Evolutionary conservation across 2,888 invertebrate species (phyloP).

Genomic region (Nymphalis c-album): DNA sequence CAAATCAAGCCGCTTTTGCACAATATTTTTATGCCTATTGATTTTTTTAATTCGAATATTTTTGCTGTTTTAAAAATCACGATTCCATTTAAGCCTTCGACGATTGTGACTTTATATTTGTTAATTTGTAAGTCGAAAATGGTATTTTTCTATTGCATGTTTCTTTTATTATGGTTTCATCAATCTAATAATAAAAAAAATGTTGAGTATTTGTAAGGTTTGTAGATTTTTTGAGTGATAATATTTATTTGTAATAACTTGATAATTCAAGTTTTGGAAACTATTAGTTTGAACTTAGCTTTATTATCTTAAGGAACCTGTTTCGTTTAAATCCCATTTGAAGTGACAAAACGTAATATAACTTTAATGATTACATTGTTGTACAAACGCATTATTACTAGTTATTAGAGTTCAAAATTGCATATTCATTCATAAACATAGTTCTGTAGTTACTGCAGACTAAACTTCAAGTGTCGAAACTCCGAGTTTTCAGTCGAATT

Average conservation of each 20-base stretch:
- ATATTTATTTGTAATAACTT: too few species aligned
- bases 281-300: not conserved
- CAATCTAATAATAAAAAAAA: not conserved
- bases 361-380: conserved; percentile 29
- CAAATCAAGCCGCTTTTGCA: too few species aligned
- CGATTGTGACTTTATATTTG: too few species aligned
- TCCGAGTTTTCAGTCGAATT: conserved; percentile 41
- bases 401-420: conserved; percentile 37
- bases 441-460: conserved; percentile 38
- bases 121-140: not conserved
- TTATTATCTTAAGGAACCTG: conserved; percentile 27
- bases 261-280: not conserved
- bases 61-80: too few species aligned
- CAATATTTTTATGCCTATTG: too few species aligned
- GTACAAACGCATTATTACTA: conserved; percentile 27
- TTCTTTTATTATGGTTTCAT: not conserved
- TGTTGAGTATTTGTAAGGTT: too few species aligned
- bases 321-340: conserved; percentile 15
- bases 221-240: too few species aligned
- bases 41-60: too few species aligned
- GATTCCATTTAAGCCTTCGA: too few species aligned
- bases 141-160: not conserved
- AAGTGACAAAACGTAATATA: conserved; percentile 32
- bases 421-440: conserved; percentile 29
- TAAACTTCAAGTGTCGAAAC: conserved; percentile 42